Evolutionary conservation across 2,113 vertebrate genomes (phyloP), one percentile per base, ranked within the genome.

Genomic region (Panthera leo): DNA sequence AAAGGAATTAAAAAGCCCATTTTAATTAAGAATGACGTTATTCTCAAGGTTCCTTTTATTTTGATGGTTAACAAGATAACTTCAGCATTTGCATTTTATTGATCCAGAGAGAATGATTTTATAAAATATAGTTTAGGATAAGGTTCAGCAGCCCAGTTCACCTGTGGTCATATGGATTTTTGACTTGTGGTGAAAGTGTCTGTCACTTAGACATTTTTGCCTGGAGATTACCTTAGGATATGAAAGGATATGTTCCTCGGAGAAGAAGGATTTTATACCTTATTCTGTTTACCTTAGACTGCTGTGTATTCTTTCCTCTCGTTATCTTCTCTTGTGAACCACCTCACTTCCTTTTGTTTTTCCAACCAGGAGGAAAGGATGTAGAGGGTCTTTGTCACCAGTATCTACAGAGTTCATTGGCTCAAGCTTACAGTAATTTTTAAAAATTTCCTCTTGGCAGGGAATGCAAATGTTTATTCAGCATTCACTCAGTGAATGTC

Each of bases 1-100:
- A 89, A 97, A 85, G 88, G 94, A 92, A 84, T 97, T 82, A 78
- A 71, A 95, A 7, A 0, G 36, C 70, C 75, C 29, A 92, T 98
- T 97, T 97, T 96, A 97, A 27, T 97, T 90, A 97, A 95, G 94
- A 97, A 97, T 97, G 95, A 48, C 83, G 93, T 90, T 95, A 92
- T 93, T 96, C 97, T 96, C 94, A 79, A 95, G 93, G 1, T 92
- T 63, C 91, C 53, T 94, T 96, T 95, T 53, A 75, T 97, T 97
- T 98, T 97, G 93, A 96, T 61, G 12, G 89, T 34, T 96, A 96
- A 95, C 80, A 95, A 70, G 78, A 70, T 96, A 95, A 93, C 61
- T n/a, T 18, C 82, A 94, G 70, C 34, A 51, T 94, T 85, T 94
- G 55, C 39, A 92, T 97, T 98, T 92, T 86, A n/a, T 93, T 61